phyloP scores from a whole-genome alignment of 2,888 invertebrate genomes.

The Aphelenchoides bicaudatus region DNA sequence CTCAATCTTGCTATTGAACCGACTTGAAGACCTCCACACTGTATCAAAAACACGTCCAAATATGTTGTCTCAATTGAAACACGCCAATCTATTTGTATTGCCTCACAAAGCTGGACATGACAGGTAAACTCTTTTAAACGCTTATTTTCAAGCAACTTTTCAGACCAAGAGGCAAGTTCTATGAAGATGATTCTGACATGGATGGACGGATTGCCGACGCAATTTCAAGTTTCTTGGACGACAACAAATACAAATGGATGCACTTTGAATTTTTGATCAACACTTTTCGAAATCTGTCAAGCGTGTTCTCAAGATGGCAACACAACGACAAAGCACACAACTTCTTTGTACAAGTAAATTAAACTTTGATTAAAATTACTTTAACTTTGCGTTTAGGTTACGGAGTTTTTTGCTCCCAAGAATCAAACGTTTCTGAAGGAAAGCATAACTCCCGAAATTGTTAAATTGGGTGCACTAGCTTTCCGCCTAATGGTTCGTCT shows the following conservation, averaged over 20 bases:
- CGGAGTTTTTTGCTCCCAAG: slow-evolving; percentile 14
- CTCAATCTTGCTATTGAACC: slow-evolving; percentile 43
- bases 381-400: not conserved
- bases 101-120: slow-evolving; percentile 18
- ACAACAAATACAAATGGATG: slow-evolving; percentile 16
- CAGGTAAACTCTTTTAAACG: not conserved
- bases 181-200: not conserved
- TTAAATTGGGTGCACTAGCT: slow-evolving; percentile 5
- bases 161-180: not conserved
- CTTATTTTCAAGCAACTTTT: not conserved
- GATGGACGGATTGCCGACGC: not conserved
- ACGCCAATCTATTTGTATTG: slow-evolving; percentile 26
- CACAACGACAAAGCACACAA: slow-evolving; percentile 32
- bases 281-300: not conserved
- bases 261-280: slow-evolving; percentile 28
- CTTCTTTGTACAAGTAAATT: slow-evolving; percentile 26
- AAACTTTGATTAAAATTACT: not conserved
- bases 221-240: not conserved
- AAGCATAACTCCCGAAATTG: not conserved
- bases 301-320: slow-evolving; percentile 20
- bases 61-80: slow-evolving; percentile 17
- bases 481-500: slow-evolving; percentile 13
- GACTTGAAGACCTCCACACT: slow-evolving; percentile 46
- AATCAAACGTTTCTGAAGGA: slow-evolving; percentile 17
- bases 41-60: slow-evolving; percentile 21